Percentiles rank a stretch among this genome's conserved stretches.
These are phyloP conservation scores for Sebastes miniatus DNA, from an alignment of 2,797 vertebrate genomes.

Conservation along the genomic window DNA sequence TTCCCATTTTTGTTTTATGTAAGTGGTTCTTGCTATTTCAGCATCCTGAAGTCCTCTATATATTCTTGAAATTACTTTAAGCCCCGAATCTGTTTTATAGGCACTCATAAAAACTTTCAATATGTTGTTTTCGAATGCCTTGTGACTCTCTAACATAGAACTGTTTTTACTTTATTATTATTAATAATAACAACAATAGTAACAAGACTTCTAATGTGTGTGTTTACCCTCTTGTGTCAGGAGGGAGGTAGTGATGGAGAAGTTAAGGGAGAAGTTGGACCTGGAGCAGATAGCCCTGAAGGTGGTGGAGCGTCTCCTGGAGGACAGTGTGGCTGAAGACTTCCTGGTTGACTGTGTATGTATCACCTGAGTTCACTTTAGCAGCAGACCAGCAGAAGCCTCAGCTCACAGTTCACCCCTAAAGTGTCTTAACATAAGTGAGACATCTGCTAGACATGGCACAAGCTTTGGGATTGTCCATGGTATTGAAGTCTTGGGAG, in stretches of 20 bases:
- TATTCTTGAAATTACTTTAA: too few species aligned
- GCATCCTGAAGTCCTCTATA: too few species aligned
- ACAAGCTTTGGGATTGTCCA: not conserved
- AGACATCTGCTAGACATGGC: not conserved
- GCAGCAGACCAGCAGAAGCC: too few species aligned
- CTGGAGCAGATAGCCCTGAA: conserved; percentile 86
- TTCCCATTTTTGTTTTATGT: too few species aligned
- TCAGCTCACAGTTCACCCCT: not conserved
- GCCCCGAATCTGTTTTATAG: too few species aligned
- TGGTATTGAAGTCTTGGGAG: not conserved
- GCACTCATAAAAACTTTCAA: too few species aligned
- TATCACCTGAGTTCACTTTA: not conserved
- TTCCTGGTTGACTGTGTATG: conserved; percentile 89
- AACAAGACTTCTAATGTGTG: not conserved
- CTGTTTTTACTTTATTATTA: not conserved
- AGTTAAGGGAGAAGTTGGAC: conserved; percentile 85
- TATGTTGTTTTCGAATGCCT: too few species aligned
- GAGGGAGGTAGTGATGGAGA: conserved; percentile 85
- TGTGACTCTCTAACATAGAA: too few species aligned
- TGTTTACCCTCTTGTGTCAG: conserved; percentile 62
- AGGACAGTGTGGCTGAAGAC: conserved; percentile 88
- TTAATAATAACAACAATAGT: too few species aligned
- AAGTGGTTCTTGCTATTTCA: too few species aligned
- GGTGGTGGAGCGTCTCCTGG: conserved; percentile 92
- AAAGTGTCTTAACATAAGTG: not conserved